phyloP scores from a whole-genome alignment of 2,888 invertebrate genomes.

The Drosophila setosimentum region DNA sequence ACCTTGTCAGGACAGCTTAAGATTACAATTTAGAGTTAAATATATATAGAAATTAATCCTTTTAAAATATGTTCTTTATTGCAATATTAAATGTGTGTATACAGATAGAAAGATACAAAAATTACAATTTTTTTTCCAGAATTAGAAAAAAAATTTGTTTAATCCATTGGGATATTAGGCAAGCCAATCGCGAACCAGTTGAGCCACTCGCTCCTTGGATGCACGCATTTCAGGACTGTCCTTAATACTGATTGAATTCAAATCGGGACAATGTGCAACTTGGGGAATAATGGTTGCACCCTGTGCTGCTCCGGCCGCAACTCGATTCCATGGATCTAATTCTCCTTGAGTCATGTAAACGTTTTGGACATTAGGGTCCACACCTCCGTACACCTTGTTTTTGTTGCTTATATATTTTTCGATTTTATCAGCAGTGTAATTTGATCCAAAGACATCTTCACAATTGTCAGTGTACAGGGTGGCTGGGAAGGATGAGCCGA shows the following conservation, averaged over 20 bases:
- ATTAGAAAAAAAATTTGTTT: not conserved
- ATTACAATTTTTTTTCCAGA: not conserved
- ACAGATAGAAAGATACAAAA: not conserved
- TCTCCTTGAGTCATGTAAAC: constrained; percentile 86
- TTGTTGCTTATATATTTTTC: constrained; percentile 72
- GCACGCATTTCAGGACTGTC: constrained; percentile 69
- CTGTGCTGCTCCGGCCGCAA: constrained; percentile 82
- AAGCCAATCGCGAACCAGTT: constrained; percentile 73
- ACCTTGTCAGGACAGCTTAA: too few relatives aligned
- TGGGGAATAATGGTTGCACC: constrained; percentile 72
- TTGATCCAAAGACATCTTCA: constrained; percentile 61
- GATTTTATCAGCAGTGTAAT: constrained; percentile 46
- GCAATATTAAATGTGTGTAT: not conserved
- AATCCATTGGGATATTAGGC: constrained; percentile 5
- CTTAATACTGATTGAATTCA: constrained; percentile 66
- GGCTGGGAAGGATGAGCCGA: constrained; percentile 79
- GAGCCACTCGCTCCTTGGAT: constrained; percentile 62
- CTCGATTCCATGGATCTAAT: constrained; percentile 86
- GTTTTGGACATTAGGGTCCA: constrained; percentile 84
- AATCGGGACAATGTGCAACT: constrained; percentile 77
- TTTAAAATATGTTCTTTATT: constrained; percentile 1
- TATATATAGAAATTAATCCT: not conserved
- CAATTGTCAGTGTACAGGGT: constrained; percentile 66
- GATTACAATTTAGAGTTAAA: not conserved
- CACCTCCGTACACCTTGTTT: constrained; percentile 85